Base-by-base conservation (phyloP, 1,140 invertebrate genomes). In the Scaptodrosophila lebanonensis region DNA sequence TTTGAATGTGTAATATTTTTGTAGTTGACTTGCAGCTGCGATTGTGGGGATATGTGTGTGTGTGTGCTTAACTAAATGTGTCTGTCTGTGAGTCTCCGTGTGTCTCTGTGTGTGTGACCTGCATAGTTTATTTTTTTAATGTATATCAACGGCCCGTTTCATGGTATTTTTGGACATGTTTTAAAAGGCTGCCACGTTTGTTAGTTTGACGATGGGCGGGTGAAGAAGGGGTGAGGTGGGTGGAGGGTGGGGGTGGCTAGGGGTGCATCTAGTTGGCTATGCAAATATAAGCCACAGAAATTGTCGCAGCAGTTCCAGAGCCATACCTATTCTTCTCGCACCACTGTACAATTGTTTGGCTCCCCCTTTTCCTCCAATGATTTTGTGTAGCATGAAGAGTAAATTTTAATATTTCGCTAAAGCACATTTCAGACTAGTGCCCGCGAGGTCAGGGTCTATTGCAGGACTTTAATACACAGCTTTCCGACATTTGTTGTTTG, bases 1-100 rank as follows among this genome's bases (percentile, higher is more conserved):
- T 82, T 83, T 82, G 76, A 83, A 82, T 83, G 77, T 73, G 77
- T 75, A 77, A 83, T 77, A 72, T 83, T 83, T 77, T 62, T 77
- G 67, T 71, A 62, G 64, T 76, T 71, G 76, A 54, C 54, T 65
- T 60, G 54, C 68, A 25, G 22, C 22, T 25, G 22, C 22, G 22
- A 25, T 8, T 25, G 22, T 51, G 60, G 73, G 54, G 53, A 66
- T 68, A 49, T 66, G 61, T 51, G 30, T 52, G 51, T 22, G 20
- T 16, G 12, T 20, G 8, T 17, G 1, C 13, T 1, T 15, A 4
- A 20, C 15, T 17, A 8, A 2, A 30, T 8, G 39, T 27, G 8
- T 5, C 3, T 4, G 3, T 4, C 22, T 25, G 3, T 25, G 22
- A 25, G 22, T 25, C 3, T 25, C 3, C 8, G 22, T 3, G 5